phyloP scores from a whole-genome alignment of 2,888 invertebrate genomes.

The Lasius platythorax region DNA sequence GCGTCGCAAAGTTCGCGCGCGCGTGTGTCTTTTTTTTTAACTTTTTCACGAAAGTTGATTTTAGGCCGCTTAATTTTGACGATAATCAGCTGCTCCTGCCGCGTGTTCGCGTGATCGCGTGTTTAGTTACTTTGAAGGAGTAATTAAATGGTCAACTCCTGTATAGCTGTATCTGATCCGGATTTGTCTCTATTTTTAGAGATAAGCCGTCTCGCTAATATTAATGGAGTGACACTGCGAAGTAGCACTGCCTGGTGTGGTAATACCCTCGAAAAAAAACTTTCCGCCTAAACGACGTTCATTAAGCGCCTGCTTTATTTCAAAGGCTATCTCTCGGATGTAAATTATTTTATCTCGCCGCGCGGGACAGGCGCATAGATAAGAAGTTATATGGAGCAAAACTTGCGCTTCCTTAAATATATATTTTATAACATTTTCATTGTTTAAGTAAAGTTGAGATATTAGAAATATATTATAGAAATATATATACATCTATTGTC shows the following conservation, averaged over 20 bases:
- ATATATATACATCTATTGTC: neutral
- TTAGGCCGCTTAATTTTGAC: neutral
- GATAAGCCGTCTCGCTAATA: slow-evolving; percentile 16
- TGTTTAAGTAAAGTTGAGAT: slow-evolving; percentile 1
- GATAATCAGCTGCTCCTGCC: slow-evolving; percentile 12
- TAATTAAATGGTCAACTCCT: slow-evolving; percentile 44
- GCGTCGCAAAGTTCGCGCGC: neutral
- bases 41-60: neutral
- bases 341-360: slow-evolving; percentile 44
- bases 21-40: neutral
- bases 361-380: slow-evolving; percentile 5
- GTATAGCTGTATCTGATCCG: slow-evolving; percentile 18
- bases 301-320: slow-evolving; percentile 49
- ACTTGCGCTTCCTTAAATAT: slow-evolving; percentile 20
- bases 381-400: slow-evolving; percentile 43
- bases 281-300: slow-evolving; percentile 25
- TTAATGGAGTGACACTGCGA: neutral
- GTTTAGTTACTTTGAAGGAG: slow-evolving; percentile 14
- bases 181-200: slow-evolving; percentile 34
- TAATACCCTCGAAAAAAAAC: slow-evolving; percentile 40
- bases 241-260: neutral
- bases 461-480: neutral
- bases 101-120: slow-evolving; percentile 37
- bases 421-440: neutral
- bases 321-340: slow-evolving; percentile 42